phyloP scores from a whole-genome alignment of 1,140 invertebrate genomes.

The Sitodiplosis mosellana region DNA sequence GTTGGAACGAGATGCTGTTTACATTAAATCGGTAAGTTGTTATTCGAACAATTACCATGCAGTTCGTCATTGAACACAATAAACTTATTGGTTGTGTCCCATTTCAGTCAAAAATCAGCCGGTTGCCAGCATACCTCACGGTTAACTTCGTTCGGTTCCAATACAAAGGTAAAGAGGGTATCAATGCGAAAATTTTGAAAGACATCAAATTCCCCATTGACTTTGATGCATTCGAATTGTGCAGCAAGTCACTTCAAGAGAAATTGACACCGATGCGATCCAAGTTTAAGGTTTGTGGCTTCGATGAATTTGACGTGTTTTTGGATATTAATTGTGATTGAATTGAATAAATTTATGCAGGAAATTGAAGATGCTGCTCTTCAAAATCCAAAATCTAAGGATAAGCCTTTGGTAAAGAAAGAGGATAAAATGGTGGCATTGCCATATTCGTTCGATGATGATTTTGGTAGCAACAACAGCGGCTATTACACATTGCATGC shows the following conservation, averaged over 20 bases:
- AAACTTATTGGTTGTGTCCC: no score
- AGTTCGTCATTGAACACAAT: no score
- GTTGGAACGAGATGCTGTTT: conserved; percentile 76
- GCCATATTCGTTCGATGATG: conserved; percentile 30
- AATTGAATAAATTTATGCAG: no score
- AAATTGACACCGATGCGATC: conserved; percentile 77
- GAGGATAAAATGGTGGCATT: conserved; percentile 9
- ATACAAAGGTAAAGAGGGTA: conserved; percentile 90
- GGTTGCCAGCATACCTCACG: conserved; percentile 90
- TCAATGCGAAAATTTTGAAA: conserved; percentile 95
- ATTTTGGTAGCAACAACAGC: conserved; percentile 92
- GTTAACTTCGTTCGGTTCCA: conserved; percentile 97
- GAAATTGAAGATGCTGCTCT: no score
- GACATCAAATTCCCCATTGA: conserved; percentile 95
- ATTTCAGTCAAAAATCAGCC: conserved; percentile 75
- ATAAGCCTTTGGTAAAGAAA: not conserved
- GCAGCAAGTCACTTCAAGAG: conserved; percentile 74
- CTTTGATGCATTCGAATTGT: conserved; percentile 92
- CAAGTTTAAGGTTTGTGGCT: conserved; percentile 88
- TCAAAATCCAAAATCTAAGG: not conserved
- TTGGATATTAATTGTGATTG: no score
- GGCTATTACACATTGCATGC: conserved; percentile 92
- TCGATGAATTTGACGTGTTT: no score
- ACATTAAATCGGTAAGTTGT: no score
- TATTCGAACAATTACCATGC: no score